Base-by-base conservation (phyloP, 2,113 vertebrate species). In the Leucopsar rothschildi region DNA sequence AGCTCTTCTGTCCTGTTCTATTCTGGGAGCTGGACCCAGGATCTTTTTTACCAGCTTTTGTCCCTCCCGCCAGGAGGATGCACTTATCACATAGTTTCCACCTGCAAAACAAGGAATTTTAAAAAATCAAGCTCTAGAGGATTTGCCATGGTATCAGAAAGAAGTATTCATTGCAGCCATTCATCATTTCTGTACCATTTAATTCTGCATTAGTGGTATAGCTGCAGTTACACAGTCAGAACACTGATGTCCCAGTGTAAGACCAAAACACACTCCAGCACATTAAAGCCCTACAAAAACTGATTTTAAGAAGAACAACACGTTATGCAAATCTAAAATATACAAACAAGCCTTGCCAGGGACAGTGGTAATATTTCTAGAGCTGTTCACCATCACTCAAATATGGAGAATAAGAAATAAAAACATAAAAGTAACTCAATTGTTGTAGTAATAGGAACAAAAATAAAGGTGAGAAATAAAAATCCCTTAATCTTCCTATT, bases 61-160 rank as follows among this genome's bases (percentile, higher is more conserved):
- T 88, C 99, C 99, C 65, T 99, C 98, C 61, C 99, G 96, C 99
- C 99, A 99, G 28, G 99, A 99, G 10, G 98, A 98, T 73, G 99
- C 97, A 88, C 96, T 99, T 96, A 99, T 99, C 63, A 97, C 90
- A 97, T 95, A 97, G 82, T 76, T 97, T 85, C 85, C 82, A 95
- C 97, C 97, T 98, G 92, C 66, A 94, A 33, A 83, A 42, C 5
- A 76, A 90, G 42, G 29, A 90, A 90, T 12, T 79, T 86, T 83
- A 45, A 47, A 13, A 71, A 68, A 39, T 83, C 69, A 95, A 40
- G 44, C 10, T 60, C 39, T 12, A 20, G 25, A 63, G 44, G 39
- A 92, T 72, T 77, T 96, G 69, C n/a, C 23, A 33, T 5, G 3
- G 0, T 23, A 73, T 35, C 13, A 65, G 33, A 55, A 55, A 49